Evolutionary conservation across 1,140 invertebrate genomes (phyloP), one percentile per base, ranked within the genome.

Genomic region (Phthorimaea operculella): DNA sequence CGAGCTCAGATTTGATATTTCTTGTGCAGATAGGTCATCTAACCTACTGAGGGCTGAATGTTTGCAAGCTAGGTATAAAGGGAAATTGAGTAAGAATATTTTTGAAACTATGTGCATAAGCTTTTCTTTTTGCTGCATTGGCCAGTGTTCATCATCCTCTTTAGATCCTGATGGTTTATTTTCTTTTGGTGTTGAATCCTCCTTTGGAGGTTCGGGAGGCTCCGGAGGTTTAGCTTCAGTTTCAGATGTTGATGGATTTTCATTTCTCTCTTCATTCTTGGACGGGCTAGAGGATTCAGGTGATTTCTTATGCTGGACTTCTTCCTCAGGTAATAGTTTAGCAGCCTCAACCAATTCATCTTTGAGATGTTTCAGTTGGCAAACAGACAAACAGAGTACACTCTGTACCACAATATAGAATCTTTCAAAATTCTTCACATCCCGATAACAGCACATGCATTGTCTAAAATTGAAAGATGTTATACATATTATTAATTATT

Each of bases 361-460:
- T 74, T 92, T 89, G 17, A 93, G 88, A 63, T 88, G 86, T 79
- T 93, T 92, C n/a, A 93, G 81, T 74, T 93, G 91, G 74, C 90
- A 90, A 17, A 93, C 89, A 39, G 91, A 89, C 52, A 92, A 86
- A 59, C 89, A 89, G 49, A 96, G 90, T 58, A 96, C 89, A 53
- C 92, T 92, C 73, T 96, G 94, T 45, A 94, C 92, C 52, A 96
- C 86, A 69, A 93, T 88, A 80, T 94, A 95, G 69, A 96, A 94
- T 64, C 94, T 88, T 79, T 96, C 94, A 86, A 95, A 94, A 74
- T 96, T 96, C 80, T 95, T 95, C 53, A 90, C 88, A 85, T 96
- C 95, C 60, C 94, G 90, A 82, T 94, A 96, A 85, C 94, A 94
- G 81, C 94, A 96, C 90, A 96, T 94, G 76, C 95, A 97, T 86